Conservation (phyloP, 2,113 vertebrate species). For the Cinclus mexicanus region DNA sequence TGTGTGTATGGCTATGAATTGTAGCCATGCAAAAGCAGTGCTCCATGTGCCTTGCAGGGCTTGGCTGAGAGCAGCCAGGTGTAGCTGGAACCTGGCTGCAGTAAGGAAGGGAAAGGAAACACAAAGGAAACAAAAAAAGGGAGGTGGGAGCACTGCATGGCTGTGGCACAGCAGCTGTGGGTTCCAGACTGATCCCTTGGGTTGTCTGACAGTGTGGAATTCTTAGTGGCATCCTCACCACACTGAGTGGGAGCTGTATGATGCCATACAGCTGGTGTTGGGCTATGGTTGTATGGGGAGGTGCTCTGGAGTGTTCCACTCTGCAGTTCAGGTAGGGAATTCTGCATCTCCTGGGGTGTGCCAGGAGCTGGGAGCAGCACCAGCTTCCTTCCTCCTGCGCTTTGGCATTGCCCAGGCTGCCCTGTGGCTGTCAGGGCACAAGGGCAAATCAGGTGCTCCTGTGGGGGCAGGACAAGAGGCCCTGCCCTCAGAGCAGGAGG, state of each 20-base stretch:
- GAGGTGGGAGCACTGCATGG: background rate
- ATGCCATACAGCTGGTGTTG: background rate
- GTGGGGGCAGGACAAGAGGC: background rate
- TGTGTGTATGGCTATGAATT: slow-evolving; percentile 57
- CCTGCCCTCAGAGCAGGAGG: background rate
- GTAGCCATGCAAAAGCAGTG: background rate
- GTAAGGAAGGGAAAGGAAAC: background rate
- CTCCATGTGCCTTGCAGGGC: background rate
- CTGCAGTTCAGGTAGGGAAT: background rate
- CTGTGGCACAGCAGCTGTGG: rapidly evolving
- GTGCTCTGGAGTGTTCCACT: background rate
- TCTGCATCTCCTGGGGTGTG: rapidly evolving
- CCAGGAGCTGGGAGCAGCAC: background rate
- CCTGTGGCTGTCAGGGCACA: background rate
- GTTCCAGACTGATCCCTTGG: background rate
- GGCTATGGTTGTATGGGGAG: background rate
- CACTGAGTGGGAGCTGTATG: background rate
- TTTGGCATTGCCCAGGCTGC: background rate
- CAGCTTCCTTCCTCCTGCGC: background rate
- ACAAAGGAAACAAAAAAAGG: background rate
- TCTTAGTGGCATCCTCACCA: background rate
- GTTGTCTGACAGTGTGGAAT: background rate
- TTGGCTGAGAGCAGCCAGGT: background rate
- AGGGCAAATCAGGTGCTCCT: background rate
- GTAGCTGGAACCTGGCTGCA: background rate